Conservation (phyloP, 2,888 invertebrate species). For the Gymnoscelis rufifasciata region DNA sequence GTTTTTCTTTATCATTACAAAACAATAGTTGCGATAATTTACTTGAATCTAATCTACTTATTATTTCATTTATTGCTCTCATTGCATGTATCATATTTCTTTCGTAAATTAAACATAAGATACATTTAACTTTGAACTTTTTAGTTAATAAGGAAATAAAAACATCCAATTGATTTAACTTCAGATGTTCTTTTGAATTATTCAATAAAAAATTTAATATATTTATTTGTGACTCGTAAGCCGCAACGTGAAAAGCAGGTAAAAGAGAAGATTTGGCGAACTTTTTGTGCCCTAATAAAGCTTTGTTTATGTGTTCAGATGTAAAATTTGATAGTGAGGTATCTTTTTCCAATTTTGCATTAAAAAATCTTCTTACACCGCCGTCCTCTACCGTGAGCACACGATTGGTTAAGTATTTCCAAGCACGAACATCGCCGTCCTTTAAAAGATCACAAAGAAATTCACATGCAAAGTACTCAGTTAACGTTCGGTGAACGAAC, state of each 20-base stretch:
- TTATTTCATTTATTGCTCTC: constrained; percentile 4
- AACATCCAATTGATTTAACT: constrained; percentile 4
- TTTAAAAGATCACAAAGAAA: constrained; percentile 15
- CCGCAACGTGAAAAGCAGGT: constrained; percentile 2
- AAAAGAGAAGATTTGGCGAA: background rate
- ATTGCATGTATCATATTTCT: constrained; percentile 1
- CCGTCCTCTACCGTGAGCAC: background rate
- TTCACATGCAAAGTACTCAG: constrained; percentile 30
- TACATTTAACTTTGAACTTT: background rate
- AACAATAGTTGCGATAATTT: constrained; percentile 7
- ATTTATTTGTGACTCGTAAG: background rate
- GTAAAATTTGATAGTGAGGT: background rate
- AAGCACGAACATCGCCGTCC: background rate
- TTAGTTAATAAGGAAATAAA: constrained; percentile 5
- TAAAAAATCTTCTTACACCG: constrained; percentile 7
- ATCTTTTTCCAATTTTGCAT: constrained; percentile 8
- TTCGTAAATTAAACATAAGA: constrained; percentile 1
- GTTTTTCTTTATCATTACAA: constrained; percentile 2
- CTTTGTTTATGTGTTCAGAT: background rate
- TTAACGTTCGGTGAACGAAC: constrained; percentile 29
- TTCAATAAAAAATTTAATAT: constrained; percentile 9
- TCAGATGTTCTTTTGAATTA: background rate
- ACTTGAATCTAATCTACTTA: constrained; percentile 1
- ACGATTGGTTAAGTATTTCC: constrained; percentile 1
- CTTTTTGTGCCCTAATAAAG: background rate